Conservation (phyloP, 2,888 invertebrate species). For the Gerris lacustris region DNA sequence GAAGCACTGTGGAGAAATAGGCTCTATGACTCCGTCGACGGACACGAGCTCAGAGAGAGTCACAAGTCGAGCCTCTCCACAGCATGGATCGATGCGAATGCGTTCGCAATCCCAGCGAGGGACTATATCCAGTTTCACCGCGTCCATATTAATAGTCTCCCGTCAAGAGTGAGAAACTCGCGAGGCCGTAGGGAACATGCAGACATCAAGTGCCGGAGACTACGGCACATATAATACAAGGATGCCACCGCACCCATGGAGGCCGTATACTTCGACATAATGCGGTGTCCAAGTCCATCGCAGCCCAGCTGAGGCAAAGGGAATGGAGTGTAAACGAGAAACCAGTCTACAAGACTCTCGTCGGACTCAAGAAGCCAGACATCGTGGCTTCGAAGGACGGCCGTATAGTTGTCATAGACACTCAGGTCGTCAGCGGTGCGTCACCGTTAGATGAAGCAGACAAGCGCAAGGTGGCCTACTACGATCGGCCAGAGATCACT, state of each 20-base stretch:
- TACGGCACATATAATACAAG: constrained; percentile 34
- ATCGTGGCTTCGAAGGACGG: constrained; percentile 6
- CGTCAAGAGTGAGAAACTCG: constrained; percentile 30
- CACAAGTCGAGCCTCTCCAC: constrained; percentile 3
- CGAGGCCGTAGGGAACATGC: constrained; percentile 25
- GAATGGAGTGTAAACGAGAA: background rate
- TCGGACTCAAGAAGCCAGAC: constrained; percentile 13
- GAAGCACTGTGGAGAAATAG: constrained; percentile 27
- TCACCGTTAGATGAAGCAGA: background rate
- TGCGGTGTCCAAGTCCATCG: background rate
- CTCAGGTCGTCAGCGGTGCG: constrained; percentile 5
- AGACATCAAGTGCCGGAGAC: constrained; percentile 34
- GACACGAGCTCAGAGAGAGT: constrained; percentile 12
- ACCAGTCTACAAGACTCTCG: background rate
- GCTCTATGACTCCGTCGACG: constrained; percentile 24
- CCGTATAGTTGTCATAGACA: constrained; percentile 9
- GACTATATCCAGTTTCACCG: constrained; percentile 34
- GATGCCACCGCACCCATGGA: constrained; percentile 35
- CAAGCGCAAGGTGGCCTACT: background rate
- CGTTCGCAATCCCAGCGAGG: constrained; percentile 29
- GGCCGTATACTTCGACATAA: constrained; percentile 34
- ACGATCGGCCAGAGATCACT: too few relatives aligned
- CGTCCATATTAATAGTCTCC: constrained; percentile 33
- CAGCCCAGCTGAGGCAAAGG: background rate
- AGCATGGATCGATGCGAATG: constrained; percentile 5